phyloP scores from a whole-genome alignment of 2,888 invertebrate species.

The Cheilosia grossa region DNA sequence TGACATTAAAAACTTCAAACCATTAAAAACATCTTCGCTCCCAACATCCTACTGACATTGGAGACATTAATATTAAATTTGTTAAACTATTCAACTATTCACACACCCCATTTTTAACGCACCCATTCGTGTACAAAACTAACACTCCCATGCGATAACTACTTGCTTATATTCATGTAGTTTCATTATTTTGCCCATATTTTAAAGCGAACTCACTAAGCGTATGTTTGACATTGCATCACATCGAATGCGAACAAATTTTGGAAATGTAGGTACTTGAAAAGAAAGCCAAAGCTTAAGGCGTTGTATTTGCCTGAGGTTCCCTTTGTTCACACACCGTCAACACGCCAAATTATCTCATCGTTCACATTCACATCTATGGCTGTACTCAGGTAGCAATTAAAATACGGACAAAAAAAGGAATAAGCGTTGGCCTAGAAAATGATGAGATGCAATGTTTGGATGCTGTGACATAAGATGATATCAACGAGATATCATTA shows the following conservation, averaged over 20 bases:
- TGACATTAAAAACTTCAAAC: too few species aligned
- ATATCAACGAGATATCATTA: slow-evolving; percentile 22
- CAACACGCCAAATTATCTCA: slow-evolving; percentile 16
- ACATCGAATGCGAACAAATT: slow-evolving; percentile 23
- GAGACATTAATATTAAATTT: too few species aligned
- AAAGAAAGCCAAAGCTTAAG: not conserved
- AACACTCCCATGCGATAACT: not conserved
- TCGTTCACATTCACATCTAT: slow-evolving; percentile 10
- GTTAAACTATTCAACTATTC: too few species aligned
- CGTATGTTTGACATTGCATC: slow-evolving; percentile 18
- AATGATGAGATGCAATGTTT: slow-evolving; percentile 26
- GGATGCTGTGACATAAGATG: not conserved
- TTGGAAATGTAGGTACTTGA: slow-evolving; percentile 2
- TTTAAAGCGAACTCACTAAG: not conserved
- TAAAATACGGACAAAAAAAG: slow-evolving; percentile 20
- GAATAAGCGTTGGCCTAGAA: slow-evolving; percentile 51
- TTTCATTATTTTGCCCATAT: slow-evolving; percentile 12
- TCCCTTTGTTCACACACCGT: slow-evolving; percentile 42
- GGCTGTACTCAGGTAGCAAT: slow-evolving; percentile 26
- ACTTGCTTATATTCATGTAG: slow-evolving; percentile 4
- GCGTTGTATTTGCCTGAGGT: slow-evolving; percentile 15
- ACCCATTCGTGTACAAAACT: slow-evolving; percentile 3
- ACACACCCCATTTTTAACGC: not conserved
- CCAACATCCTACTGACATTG: too few species aligned
- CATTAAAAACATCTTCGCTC: too few species aligned